Percentiles rank a stretch among this genome's conserved stretches.
Evolutionary conservation across 2,113 vertebrate species (phyloP).

Genomic region (Trematocara macrostoma): DNA sequence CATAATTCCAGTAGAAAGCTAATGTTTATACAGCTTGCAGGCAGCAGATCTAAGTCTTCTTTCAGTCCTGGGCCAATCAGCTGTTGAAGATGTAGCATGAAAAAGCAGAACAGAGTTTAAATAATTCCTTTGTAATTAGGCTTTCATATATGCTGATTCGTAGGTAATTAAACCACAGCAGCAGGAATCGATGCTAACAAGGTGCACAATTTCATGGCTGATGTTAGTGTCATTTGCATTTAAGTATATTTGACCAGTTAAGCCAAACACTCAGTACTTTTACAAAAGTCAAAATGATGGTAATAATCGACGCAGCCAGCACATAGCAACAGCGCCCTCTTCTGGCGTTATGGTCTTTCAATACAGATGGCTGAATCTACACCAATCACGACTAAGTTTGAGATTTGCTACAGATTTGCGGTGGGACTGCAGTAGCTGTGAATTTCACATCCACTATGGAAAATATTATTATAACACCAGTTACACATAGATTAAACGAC

Average conservation of each 20-base stretch:
- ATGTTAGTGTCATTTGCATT: background rate
- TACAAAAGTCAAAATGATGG: background rate
- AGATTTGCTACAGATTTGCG: background rate
- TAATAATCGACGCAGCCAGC: background rate
- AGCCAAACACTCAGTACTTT: background rate
- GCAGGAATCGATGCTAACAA: background rate
- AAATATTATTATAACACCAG: background rate
- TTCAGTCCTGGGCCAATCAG: background rate
- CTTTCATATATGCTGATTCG: background rate
- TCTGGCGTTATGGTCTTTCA: background rate
- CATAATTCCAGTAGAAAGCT: background rate
- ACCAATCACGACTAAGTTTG: background rate
- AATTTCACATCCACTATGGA: background rate
- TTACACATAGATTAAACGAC: background rate
- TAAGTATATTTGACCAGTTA: background rate
- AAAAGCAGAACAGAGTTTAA: background rate
- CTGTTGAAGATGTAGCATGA: background rate
- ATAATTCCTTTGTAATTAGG: background rate
- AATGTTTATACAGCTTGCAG: background rate
- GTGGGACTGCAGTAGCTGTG: background rate
- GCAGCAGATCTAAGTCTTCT: background rate
- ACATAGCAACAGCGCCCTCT: slow-evolving; percentile 6
- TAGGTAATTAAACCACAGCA: background rate
- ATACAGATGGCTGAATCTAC: background rate
- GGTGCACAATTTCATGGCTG: background rate